phyloP scores from a whole-genome alignment of 2,888 invertebrate species.

The Patella caerulea region DNA sequence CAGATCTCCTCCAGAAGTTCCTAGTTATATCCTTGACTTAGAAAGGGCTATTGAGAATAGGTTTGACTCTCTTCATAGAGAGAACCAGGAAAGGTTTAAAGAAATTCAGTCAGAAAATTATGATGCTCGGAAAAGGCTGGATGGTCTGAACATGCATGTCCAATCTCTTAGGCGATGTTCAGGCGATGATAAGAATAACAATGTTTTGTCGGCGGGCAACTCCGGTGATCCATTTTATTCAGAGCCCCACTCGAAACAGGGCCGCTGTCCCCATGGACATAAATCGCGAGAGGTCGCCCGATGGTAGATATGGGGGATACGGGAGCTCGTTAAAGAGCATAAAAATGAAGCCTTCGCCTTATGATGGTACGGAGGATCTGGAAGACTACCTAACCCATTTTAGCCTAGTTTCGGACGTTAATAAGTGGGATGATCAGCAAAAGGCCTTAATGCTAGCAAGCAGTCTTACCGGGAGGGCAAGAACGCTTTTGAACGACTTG shows the following conservation, averaged over 20 bases:
- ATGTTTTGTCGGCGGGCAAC: neutral
- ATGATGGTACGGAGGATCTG: neutral
- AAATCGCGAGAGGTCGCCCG: too few species aligned
- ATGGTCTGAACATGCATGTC: neutral
- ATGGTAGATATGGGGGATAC: too few species aligned
- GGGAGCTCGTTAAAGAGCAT: neutral
- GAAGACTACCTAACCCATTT: slow-evolving; percentile 1
- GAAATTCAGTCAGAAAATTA: neutral
- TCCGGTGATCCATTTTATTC: neutral
- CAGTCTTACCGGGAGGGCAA: neutral
- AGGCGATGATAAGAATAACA: neutral
- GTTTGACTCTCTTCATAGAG: neutral
- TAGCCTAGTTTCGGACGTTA: neutral
- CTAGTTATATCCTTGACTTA: neutral
- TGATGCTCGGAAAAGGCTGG: neutral
- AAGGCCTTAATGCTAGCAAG: neutral
- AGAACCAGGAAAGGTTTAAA: neutral
- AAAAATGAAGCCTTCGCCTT: neutral
- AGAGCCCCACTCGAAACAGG: too few species aligned
- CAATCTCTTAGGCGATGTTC: neutral
- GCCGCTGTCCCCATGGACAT: too few species aligned
- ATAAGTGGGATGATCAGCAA: neutral
- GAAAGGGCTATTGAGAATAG: neutral
- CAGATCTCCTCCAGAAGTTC: neutral
- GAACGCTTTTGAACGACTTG: neutral